Evolutionary conservation across 1,140 invertebrate species (phyloP), one percentile per base, ranked within the genome.

Genomic region (Listronotus bonariensis): DNA sequence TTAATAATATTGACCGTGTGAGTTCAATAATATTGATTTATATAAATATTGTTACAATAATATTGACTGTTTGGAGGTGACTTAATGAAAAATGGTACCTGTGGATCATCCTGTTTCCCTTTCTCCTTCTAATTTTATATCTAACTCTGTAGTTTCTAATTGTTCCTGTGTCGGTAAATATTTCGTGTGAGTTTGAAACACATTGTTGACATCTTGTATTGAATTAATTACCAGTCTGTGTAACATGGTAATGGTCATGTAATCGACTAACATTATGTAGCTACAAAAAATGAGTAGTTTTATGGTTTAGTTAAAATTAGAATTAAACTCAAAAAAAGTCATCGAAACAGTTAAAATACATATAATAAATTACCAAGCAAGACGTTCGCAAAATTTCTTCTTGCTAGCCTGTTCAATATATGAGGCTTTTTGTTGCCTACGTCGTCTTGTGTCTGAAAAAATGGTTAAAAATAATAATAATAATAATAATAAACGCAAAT

Each of bases 351-450:
- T n/a, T n/a, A n/a, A n/a, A n/a, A n/a, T n/a, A n/a, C n/a, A n/a
- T n/a, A n/a, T n/a, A n/a, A n/a, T n/a, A n/a, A 42, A 74, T 71
- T 80, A 92, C 89, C 87, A 84, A 14, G 86, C 84, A 0, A 92
- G 80, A 20, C 86, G 80, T 69, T 86, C 83, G 75, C 91, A 93
- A 70, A 89, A 88, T 54, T 87, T 84, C 62, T 88, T 82, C 73
- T 94, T 95, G 62, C 88, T 87, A 0, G 89, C 88, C 70, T 93
- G 90, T 70, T 93, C 88, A 32, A 90, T 92, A 71, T 92, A 94
- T 18, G 89, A 89, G 82, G 92, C 89, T 72, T 86, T 89, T 67
- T 68, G 70, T 18, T 82, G 83, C 3, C 67, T 66, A 36, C 59
- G 20, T 12, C 61, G 40, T 51, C 45, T 68, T 56, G 62, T 58